Conservation (phyloP, 1,140 invertebrate species). For the Lepidostoma basale region DNA sequence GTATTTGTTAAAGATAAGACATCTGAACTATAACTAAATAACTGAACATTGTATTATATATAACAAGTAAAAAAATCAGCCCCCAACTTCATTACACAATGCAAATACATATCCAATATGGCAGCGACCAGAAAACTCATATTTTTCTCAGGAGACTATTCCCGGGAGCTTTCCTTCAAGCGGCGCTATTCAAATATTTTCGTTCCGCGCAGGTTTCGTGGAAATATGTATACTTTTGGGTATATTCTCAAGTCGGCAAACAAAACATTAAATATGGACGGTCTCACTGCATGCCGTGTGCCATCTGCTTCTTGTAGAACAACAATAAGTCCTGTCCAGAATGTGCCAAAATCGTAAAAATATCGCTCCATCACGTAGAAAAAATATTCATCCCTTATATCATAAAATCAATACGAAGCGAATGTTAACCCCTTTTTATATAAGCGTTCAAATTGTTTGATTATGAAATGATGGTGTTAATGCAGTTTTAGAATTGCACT, state of each 20-base stretch:
- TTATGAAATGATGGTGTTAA: too few relatives aligned
- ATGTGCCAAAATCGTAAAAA: background rate
- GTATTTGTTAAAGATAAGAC: too few relatives aligned
- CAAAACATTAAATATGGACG: conserved; percentile 17
- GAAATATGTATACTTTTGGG: background rate
- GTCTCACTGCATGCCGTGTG: background rate
- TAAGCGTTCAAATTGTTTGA: too few relatives aligned
- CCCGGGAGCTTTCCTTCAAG: background rate
- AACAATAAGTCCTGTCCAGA: background rate
- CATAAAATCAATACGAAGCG: too few relatives aligned
- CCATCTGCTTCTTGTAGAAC: background rate
- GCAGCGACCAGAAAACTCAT: background rate
- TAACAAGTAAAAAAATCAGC: too few relatives aligned
- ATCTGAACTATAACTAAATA: too few relatives aligned
- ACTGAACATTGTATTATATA: too few relatives aligned
- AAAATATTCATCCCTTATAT: background rate
- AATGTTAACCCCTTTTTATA: too few relatives aligned
- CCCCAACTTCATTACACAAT: background rate
- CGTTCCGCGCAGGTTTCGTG: background rate
- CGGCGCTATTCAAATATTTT: conserved; percentile 14
- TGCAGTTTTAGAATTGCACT: too few relatives aligned
- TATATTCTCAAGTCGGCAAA: conserved; percentile 9
- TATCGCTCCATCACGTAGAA: background rate
- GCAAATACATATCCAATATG: background rate
- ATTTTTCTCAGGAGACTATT: too few relatives aligned